Percentiles rank a stretch among this genome's conserved stretches.
These are phyloP conservation scores for Drosophila neocordata DNA, from an alignment of 1,140 invertebrate genomes.

Conservation along the genomic window DNA sequence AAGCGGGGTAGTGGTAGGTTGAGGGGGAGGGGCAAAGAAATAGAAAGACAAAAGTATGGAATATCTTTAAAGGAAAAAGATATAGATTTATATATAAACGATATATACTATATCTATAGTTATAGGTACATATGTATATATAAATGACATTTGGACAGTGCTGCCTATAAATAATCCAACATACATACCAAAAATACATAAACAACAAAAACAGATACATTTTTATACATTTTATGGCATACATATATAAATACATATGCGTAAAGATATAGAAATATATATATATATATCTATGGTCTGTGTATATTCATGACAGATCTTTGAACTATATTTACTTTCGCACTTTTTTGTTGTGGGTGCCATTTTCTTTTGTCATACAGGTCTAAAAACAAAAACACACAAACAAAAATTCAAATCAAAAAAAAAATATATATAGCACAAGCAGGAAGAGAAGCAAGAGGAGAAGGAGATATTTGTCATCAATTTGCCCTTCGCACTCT, in stretches of 20 bases:
- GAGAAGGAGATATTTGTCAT: conserved; percentile 3
- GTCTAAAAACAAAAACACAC: conserved; percentile 9
- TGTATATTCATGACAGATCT: conserved; percentile 45
- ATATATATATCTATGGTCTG: conserved; percentile 31
- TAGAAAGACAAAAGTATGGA: conserved; percentile 28
- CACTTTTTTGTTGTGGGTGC: conserved; percentile 19
- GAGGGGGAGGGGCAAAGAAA: neutral
- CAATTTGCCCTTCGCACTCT: conserved; percentile 34
- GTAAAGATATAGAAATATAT: conserved; percentile 2
- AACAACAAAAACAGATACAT: conserved; percentile 20
- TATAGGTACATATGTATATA: conserved; percentile 22
- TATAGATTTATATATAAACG: conserved; percentile 18
- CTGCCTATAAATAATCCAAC: conserved; percentile 70
- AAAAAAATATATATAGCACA: conserved; percentile 1
- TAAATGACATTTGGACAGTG: conserved; percentile 53
- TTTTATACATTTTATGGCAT: conserved; percentile 11
- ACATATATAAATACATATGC: neutral
- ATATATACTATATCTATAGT: conserved; percentile 7
- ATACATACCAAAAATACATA: neutral
- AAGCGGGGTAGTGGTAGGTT: neutral
- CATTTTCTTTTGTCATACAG: conserved; percentile 46
- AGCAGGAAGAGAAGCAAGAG: neutral
- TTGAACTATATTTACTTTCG: conserved; percentile 61
- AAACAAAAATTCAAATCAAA: neutral
- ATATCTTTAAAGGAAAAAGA: conserved; percentile 16